Conservation (phyloP, 2,888 invertebrate genomes). For the Biston stratarius region DNA sequence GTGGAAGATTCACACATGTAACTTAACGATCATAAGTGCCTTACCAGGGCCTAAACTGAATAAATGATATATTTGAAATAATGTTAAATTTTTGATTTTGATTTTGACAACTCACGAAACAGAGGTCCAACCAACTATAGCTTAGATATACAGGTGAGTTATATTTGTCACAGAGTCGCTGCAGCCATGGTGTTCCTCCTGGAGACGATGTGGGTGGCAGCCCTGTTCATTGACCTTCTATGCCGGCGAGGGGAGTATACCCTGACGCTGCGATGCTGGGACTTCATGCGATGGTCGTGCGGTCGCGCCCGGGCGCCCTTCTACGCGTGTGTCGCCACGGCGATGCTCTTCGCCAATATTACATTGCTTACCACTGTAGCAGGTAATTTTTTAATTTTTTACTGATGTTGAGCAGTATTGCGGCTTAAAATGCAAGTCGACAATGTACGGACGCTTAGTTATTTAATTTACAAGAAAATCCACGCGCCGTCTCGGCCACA, state of each 20-base stretch:
- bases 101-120: no score
- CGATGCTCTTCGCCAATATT: conserved; percentile 76
- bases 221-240: conserved; percentile 77
- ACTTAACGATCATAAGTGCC: no score
- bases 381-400: conserved; percentile 55
- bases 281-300: conserved; percentile 80
- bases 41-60: no score
- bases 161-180: conserved; percentile 62
- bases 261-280: conserved; percentile 77
- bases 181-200: conserved; percentile 73
- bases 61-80: no score
- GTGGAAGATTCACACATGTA: no score
- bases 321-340: conserved; percentile 80
- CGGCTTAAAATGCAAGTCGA: background rate
- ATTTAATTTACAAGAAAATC: no score
- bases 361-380: conserved; percentile 72
- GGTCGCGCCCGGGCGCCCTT: conserved; percentile 78
- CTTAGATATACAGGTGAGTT: background rate
- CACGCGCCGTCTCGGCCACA: no score
- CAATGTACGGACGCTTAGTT: no score
- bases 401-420: background rate
- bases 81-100: no score
- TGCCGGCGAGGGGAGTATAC: conserved; percentile 80
- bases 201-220: conserved; percentile 83
- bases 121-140: no score